These are phyloP conservation scores for Antheraea assamensis DNA, from an alignment of 2,888 invertebrate genomes.

Conservation along the genomic window DNA sequence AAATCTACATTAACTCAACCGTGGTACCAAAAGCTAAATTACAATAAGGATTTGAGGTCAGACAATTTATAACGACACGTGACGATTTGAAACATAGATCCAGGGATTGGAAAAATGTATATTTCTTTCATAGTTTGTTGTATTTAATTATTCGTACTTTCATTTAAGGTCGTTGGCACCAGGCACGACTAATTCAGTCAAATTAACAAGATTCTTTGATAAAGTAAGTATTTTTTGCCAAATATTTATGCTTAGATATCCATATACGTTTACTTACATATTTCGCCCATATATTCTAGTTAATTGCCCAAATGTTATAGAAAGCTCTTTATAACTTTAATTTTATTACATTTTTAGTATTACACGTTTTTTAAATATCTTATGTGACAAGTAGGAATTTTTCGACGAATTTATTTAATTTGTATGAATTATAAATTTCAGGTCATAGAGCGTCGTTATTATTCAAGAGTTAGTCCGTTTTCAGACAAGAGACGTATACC, in stretches of 20 bases:
- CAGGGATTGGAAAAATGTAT: background rate
- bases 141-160: slow-evolving; percentile 18
- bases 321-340: too few species aligned
- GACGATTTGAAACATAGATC: background rate
- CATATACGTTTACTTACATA: background rate
- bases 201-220: slow-evolving; percentile 96
- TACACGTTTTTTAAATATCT: too few species aligned
- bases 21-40: too few species aligned
- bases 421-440: slow-evolving; percentile 38
- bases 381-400: slow-evolving; percentile 79
- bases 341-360: too few species aligned
- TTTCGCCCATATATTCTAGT: too few species aligned
- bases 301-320: too few species aligned
- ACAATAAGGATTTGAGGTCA: too few species aligned
- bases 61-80: background rate
- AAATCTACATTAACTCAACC: too few species aligned
- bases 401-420: background rate
- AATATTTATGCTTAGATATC: background rate
- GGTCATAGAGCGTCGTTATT: slow-evolving; percentile 81
- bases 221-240: slow-evolving; percentile 75
- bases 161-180: slow-evolving; percentile 91
- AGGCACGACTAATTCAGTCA: slow-evolving; percentile 96
- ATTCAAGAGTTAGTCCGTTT: slow-evolving; percentile 77
- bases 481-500: slow-evolving; percentile 76
- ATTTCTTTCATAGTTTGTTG: background rate